Base-by-base conservation (phyloP, 2,888 invertebrate genomes). In the Spialia ferax region DNA sequence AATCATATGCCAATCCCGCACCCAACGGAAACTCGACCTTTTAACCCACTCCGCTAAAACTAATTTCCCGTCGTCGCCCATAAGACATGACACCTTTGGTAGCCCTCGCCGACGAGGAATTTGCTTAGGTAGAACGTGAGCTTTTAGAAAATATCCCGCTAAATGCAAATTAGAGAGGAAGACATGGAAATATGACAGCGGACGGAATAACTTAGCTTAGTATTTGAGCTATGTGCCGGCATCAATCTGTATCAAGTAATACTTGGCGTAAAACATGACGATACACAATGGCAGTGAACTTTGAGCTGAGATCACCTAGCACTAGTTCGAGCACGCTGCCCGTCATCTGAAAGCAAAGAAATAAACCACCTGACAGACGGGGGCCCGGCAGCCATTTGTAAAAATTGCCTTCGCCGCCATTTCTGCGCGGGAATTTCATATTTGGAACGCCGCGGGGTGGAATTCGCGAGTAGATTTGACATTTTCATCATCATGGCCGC, bases 321-420 rank as follows among this genome's bases (percentile, higher is more conserved):
- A 32, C 8, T 8, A 38, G 38, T 38, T 54, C 11, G 18, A 18
- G 18, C 15, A 18, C 1, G 48, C 73, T 67, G 73, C 75, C 76
- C 76, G 64, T 61, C 61, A 55, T 70, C 72, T 73, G 76, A 75
- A 75, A 75, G 75, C 75, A 71, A 71, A 74, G 75, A 83, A 79
- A 83, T 85, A 85, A 82, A 86, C 85, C 84, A 84, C 82, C 83
- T 82, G 82, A 83, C 84, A 74, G 81, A 77, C 84, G 78, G 84
- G 84, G 83, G 82, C 84, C 75, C 86, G 91, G 91, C 92, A 88
- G 93, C 92, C 93, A 92, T 92, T 92, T 93, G 90, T 90, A 93
- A 92, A 91, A 91, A 91, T 91, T 91, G 86, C 90, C 92, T 89
- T 80, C 87, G 87, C 86, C 93, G 91, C 92, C 93, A 92, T 91